phyloP scores from a whole-genome alignment of 1,140 invertebrate genomes.

The Lordiphosa collinella region DNA sequence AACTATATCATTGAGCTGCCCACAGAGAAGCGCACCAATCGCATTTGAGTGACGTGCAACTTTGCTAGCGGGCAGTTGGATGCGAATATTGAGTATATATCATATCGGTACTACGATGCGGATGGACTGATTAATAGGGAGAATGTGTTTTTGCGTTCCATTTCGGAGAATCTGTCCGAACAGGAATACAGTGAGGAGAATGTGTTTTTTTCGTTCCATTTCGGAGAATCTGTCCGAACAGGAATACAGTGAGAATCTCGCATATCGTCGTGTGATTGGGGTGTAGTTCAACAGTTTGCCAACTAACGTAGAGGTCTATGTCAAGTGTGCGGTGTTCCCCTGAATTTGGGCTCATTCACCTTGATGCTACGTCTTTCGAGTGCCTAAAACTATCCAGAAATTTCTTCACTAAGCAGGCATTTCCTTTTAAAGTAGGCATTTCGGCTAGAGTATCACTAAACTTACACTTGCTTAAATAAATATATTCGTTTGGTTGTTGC shows the following conservation, averaged over 20 bases:
- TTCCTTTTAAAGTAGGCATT: no score
- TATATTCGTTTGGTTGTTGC: background rate
- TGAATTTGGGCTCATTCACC: background rate
- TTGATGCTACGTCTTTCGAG: constrained; percentile 14
- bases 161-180: constrained; percentile 17
- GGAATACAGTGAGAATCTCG: background rate
- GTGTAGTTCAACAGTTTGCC: constrained; percentile 18
- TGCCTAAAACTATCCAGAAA: no score
- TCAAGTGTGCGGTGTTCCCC: constrained; percentile 14
- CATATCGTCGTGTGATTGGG: constrained; percentile 21
- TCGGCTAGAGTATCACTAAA: no score
- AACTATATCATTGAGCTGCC: constrained; percentile 17
- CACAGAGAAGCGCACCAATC: constrained; percentile 21
- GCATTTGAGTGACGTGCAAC: constrained; percentile 41
- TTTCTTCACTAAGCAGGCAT: no score
- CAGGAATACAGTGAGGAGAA: background rate
- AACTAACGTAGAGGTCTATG: constrained; percentile 18
- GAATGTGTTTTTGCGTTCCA: background rate
- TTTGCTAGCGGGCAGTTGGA: background rate
- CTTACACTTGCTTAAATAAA: no score
- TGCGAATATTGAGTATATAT: constrained; percentile 21
- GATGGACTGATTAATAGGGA: constrained; percentile 16
- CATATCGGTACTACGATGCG: constrained; percentile 20
- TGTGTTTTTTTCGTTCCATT: background rate
- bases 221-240: constrained; percentile 15